Percentiles rank a stretch among this genome's conserved stretches.
Conservation (phyloP, 2,797 vertebrate species). For the Propithecus perrieri region DNA sequence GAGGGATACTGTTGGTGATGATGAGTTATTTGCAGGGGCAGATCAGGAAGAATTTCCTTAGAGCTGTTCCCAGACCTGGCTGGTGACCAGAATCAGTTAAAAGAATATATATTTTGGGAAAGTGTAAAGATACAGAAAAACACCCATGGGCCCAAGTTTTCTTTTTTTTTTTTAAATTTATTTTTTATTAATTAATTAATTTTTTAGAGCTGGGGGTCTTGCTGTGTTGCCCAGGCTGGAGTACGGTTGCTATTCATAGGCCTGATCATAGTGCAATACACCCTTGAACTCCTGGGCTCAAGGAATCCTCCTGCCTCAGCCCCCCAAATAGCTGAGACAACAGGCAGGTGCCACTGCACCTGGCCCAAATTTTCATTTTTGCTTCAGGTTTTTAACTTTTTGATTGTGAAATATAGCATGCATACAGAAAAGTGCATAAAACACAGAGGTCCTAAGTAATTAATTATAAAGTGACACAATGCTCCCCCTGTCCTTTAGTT, state of each 20-base stretch:
- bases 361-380: neutral
- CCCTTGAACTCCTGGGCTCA: neutral
- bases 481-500: too few species aligned
- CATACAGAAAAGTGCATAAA: neutral
- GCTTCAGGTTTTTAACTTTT: conserved; percentile 14
- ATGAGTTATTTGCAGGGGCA: conserved; percentile 11
- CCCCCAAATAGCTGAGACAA: neutral
- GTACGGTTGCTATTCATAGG: neutral
- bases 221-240: neutral
- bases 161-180: neutral
- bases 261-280: neutral
- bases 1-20: neutral
- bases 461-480: neutral
- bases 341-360: neutral
- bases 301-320: neutral
- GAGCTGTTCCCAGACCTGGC: conserved; percentile 6
- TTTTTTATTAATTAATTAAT: neutral
- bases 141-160: neutral
- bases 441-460: neutral
- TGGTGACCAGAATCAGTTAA: neutral
- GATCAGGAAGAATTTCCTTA: conserved; percentile 29
- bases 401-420: neutral
- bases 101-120: neutral
- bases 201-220: neutral
- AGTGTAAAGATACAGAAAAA: conserved; percentile 7